Evolutionary conservation across 2,797 vertebrate species (phyloP), one percentile per base, ranked within the genome.

Genomic region (Semaprochilodus insignis): DNA sequence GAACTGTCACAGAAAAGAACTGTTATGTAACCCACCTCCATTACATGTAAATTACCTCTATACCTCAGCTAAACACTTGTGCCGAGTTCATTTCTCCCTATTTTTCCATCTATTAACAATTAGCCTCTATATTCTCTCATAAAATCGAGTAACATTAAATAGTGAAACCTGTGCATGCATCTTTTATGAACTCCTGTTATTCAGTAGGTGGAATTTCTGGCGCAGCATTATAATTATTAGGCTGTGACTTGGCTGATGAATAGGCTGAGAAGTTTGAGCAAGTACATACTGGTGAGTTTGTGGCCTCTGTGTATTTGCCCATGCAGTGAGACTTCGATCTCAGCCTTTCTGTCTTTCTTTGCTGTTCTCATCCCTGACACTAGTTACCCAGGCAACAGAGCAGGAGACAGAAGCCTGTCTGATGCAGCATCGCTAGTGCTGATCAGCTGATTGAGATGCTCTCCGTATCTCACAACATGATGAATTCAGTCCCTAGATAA

Each of bases 321-420:
- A 65, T 48, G 51, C 62, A 51, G 48, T 19, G 23, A 78, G 75
- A 78, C 74, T 81, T 73, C 27, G 80, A 62, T 78, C 14, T 72
- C 76, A 63, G 13, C 17, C 51, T 76, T 21, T 79, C 70, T 62
- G 13, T 57, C 71, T 75, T 40, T 21, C 25, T 65, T 23, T 80
- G 63, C 17, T 85, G 62, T 76, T 76, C n/a, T 71, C n/a, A 27
- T 75, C 34, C 59, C 31, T 66, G 66, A 74, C 74, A 51, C 25
- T 72, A 66, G 87, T 88, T 88, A 82, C 87, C 84, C 40, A 6
- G 82, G 84, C 82, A 88, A 88, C 83, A 74, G 75, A 69, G 75
- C 77, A 80, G 74, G 69, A 84, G 77, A 86, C 40, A 67, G 86
- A 81, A 85, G 76, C 76, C 44, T 66, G 81, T 73, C 67, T 78